Percentiles rank a stretch among this genome's conserved stretches.
phyloP scores from a whole-genome alignment of 2,888 invertebrate genomes.

The Dimorphilus gyrociliatus region DNA sequence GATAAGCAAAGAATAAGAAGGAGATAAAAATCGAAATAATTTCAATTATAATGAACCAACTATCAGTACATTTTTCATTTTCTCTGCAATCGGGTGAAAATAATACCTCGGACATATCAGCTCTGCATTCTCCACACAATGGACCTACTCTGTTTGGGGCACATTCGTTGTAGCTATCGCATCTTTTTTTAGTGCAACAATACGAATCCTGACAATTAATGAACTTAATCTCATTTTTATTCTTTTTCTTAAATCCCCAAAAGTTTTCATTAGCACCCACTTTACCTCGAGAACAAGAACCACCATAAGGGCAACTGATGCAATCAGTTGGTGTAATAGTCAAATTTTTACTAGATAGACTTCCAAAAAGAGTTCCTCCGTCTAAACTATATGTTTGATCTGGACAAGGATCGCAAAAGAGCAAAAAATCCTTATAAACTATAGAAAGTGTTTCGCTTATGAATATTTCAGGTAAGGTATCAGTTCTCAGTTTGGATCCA shows the following conservation, averaged over 20 bases:
- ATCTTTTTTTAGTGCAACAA: constrained; percentile 4
- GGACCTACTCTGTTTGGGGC: constrained; percentile 2
- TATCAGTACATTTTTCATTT: constrained; percentile 2
- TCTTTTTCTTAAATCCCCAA: constrained; percentile 4
- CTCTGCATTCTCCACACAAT: constrained; percentile 4
- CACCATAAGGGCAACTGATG: constrained; percentile 4
- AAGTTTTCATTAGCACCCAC: constrained; percentile 2
- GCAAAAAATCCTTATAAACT: constrained; percentile 4
- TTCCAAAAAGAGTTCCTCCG: constrained; percentile 1
- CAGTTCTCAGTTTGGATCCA: constrained; percentile 4
- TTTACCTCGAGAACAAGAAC: constrained; percentile 1
- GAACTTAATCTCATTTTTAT: not conserved
- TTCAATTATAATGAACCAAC: constrained; percentile 4
- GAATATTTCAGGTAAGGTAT: constrained; percentile 1
- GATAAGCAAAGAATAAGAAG: constrained; percentile 6
- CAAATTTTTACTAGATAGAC: too few species aligned
- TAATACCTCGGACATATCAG: constrained; percentile 4
- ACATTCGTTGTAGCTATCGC: constrained; percentile 3
- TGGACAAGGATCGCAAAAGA: constrained; percentile 4
- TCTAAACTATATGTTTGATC: constrained; percentile 3
- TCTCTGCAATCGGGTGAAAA: constrained; percentile 3
- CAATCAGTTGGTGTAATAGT: constrained; percentile 3
- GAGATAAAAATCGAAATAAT: not conserved
- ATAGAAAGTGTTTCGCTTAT: not conserved
- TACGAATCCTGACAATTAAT: constrained; percentile 3